Conservation (phyloP, 1,140 invertebrate genomes). For the Drosophila tristis region DNA sequence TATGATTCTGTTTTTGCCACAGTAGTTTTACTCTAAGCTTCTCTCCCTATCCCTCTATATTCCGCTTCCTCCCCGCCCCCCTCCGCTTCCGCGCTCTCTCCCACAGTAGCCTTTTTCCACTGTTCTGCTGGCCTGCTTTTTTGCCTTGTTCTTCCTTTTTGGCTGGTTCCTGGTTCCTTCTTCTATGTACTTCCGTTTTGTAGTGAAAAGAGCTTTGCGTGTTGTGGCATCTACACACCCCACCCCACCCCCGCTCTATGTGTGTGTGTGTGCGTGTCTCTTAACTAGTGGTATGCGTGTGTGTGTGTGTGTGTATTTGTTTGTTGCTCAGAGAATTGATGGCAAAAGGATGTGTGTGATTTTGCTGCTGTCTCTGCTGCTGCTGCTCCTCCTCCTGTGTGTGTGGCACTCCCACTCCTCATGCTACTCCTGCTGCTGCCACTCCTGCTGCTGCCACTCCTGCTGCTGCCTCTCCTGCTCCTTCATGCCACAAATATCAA, state of each 20-base stretch:
- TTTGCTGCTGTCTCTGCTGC: conserved; percentile 60
- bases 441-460: conserved; percentile 6
- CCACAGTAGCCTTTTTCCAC: too few species aligned
- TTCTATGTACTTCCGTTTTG: conserved; percentile 81
- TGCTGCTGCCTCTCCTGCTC: conserved; percentile 20
- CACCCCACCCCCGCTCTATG: conserved; percentile 18
- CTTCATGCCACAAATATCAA: conserved; percentile 73
- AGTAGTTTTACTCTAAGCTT: conserved; percentile 77
- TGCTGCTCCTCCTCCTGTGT: conserved; percentile 21
- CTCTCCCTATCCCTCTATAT: conserved; percentile 30
- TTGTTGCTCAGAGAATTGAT: conserved; percentile 82
- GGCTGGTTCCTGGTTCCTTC: conserved; percentile 51
- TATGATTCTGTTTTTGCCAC: conserved; percentile 66
- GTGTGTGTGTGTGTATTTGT: conserved; percentile 64
- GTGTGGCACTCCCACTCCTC: conserved; percentile 1
- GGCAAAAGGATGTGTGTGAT: conserved; percentile 82
- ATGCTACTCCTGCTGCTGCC: background rate
- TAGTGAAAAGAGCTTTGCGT: conserved; percentile 82
- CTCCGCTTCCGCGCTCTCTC: background rate
- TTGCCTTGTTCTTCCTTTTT: conserved; percentile 51
- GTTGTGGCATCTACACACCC: conserved; percentile 59
- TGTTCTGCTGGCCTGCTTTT: conserved; percentile 49
- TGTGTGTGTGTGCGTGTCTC: conserved; percentile 27
- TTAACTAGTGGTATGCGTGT: conserved; percentile 3
- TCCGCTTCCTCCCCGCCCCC: background rate